These are phyloP conservation scores for Tyria jacobaeae DNA, from an alignment of 2,888 invertebrate genomes.

Conservation along the genomic window DNA sequence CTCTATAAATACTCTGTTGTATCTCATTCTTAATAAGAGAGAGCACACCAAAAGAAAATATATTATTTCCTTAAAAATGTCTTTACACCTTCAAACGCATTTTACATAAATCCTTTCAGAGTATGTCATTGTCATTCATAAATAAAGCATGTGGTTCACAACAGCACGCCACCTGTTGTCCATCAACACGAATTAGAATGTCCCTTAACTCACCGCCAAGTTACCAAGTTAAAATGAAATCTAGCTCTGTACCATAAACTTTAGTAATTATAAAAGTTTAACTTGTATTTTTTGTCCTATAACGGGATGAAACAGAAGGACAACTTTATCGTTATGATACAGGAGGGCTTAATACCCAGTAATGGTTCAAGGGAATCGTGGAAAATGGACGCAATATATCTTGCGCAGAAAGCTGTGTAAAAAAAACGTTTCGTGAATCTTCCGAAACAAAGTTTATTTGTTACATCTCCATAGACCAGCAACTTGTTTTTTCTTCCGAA, in stretches of 20 bases:
- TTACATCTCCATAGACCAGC: background rate
- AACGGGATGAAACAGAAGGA: conserved; percentile 52
- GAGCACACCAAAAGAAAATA: background rate
- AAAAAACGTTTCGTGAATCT: conserved; percentile 58
- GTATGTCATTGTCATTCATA: conserved; percentile 23
- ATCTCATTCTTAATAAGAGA: conserved; percentile 1
- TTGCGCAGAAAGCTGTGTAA: conserved; percentile 47
- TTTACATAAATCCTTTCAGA: conserved; percentile 1
- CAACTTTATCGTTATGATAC: conserved; percentile 42
- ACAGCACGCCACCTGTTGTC: conserved; percentile 40
- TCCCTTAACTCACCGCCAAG: conserved; percentile 39
- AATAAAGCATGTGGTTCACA: conserved; percentile 24
- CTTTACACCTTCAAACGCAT: background rate
- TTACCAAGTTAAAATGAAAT: conserved; percentile 58
- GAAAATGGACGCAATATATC: conserved; percentile 58
- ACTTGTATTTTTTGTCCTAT: conserved; percentile 63
- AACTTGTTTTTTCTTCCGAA: conserved; percentile 11
- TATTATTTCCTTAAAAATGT: conserved; percentile 2
- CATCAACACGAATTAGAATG: conserved; percentile 49
- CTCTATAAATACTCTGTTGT: background rate
- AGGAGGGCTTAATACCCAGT: conserved; percentile 39
- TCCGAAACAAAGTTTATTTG: conserved; percentile 28
- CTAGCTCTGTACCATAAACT: conserved; percentile 56
- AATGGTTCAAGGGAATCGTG: conserved; percentile 51
- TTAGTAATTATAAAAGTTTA: conserved; percentile 69